Evolutionary conservation across 2,113 vertebrate genomes (phyloP).

Genomic region (Tupaia chinensis): DNA sequence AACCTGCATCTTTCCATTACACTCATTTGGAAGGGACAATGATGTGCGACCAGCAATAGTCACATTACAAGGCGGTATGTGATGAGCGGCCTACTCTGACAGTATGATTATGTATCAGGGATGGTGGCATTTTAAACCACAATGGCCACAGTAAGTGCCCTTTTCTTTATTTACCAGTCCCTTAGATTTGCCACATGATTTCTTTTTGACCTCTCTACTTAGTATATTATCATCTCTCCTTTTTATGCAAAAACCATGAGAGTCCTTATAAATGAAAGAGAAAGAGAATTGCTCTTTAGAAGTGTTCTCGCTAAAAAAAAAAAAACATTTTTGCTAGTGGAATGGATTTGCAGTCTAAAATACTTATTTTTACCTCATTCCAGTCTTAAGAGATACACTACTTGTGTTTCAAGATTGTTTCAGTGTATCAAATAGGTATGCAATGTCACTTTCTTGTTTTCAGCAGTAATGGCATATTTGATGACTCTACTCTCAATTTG

Average conservation of each 20-base stretch:
- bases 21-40: not conserved
- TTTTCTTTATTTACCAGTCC: not conserved
- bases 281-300: not conserved
- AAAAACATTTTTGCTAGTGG: no score
- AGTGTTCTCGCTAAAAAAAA: not conserved
- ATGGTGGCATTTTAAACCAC: not conserved
- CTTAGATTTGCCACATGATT: not conserved
- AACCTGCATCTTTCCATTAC: not conserved
- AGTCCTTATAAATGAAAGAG: not conserved
- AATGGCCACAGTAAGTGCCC: no score
- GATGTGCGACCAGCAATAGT: accelerated
- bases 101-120: not conserved
- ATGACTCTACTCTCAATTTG: constrained; percentile 37
- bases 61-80: not conserved
- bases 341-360: not conserved
- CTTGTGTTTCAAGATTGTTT: constrained; percentile 37
- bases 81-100: not conserved
- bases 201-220: not conserved
- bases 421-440: constrained; percentile 19
- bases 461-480: constrained; percentile 39
- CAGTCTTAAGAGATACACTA: not conserved
- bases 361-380: constrained; percentile 25
- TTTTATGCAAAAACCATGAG: not conserved
- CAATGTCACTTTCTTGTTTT: constrained; percentile 34
- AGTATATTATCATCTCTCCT: not conserved